phyloP scores from a whole-genome alignment of 2,888 invertebrate species.

The Macaria liturata region DNA sequence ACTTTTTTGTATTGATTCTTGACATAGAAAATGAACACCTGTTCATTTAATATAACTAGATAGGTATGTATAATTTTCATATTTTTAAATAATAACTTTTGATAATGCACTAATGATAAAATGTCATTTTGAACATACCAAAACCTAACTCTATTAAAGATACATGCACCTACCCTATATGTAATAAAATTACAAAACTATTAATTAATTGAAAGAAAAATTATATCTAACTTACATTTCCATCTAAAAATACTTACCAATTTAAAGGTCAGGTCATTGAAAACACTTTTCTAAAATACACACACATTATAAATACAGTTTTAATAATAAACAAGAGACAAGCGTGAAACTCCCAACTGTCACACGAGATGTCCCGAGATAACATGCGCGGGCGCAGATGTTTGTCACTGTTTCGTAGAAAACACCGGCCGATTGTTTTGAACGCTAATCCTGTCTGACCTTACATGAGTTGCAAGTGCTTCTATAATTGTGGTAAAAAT shows the following conservation, averaged over 20 bases:
- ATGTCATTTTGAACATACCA: too few relatives aligned
- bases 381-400: constrained; percentile 73
- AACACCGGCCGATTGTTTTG: constrained; percentile 54
- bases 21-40: constrained; percentile 11
- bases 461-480: constrained; percentile 49
- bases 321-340: constrained; percentile 33
- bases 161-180: too few relatives aligned
- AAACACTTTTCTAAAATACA: constrained; percentile 19
- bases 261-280: constrained; percentile 10
- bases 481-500: constrained; percentile 43
- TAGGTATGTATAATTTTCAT: too few relatives aligned
- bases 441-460: constrained; percentile 53
- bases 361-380: constrained; percentile 60
- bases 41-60: constrained; percentile 1
- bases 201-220: too few relatives aligned
- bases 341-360: constrained; percentile 39
- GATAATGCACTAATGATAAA: too few relatives aligned
- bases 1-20: background rate
- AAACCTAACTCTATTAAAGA: too few relatives aligned
- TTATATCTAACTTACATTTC: too few relatives aligned
- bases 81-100: too few relatives aligned
- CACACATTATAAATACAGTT: constrained; percentile 32
- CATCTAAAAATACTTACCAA: background rate
- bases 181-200: too few relatives aligned
- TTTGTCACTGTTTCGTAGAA: constrained; percentile 57